Base-by-base conservation (phyloP, 2,888 invertebrate species). In the Dione vanillae region DNA sequence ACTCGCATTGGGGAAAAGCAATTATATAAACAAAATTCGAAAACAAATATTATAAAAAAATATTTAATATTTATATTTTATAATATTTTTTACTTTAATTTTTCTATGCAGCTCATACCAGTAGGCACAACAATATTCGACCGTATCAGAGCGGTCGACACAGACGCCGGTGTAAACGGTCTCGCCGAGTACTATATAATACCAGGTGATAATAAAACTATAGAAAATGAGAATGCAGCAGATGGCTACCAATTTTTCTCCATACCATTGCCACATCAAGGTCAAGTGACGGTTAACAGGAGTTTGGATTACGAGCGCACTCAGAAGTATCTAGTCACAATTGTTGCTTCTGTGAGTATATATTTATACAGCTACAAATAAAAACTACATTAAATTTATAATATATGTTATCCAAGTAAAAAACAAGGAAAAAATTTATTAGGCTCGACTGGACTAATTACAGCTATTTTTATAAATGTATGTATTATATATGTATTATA, bases 241-340 rank as follows among this genome's bases (percentile, higher is more conserved):
- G 97, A 98, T 86, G 98, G 97, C 20, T 97, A 95, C 85, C 96
- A 96, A 52, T 96, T 95, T 84, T 98, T 98, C 90, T 94, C 96
- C 74, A 97, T 98, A 88, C 96, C 97, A 75, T 94, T 96, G 79
- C 97, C 98, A 14, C 97, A 98, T 89, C 97, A 97, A 89, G 98
- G 98, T 74, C 96, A 96, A 85, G 96, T 98, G 77, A 97, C 97
- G 20, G 96, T 98, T 70, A 97, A 97, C 83, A 95, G 96, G 81
- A 97, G 96, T 62, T 92, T 98, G 85, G 98, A 98, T 92, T 98
- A 96, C 88, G 98, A 98, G 90, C 96, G 95, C 85, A 97, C 96
- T 66, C 96, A 97, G 90, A 94, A 96, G 84, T 98, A 97, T 92
- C 96, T 97, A 89, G 95, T 98, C 89, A 98, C 97, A 79, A 95